Base-by-base conservation (phyloP, 2,888 invertebrate genomes). In the Tyria jacobaeae region DNA sequence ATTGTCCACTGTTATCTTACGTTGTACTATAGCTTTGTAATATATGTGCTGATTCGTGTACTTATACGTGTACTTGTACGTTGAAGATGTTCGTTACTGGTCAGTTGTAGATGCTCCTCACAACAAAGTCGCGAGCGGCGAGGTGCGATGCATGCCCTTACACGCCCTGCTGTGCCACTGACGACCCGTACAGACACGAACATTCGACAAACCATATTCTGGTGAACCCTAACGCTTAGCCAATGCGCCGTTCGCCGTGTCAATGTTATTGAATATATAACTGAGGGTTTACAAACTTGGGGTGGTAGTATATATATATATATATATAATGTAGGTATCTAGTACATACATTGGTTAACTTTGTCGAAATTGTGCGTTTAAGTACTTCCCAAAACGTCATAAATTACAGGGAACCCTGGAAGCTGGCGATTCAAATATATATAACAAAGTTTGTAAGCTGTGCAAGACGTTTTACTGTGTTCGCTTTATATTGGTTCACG, bases 11-110 rank as follows among this genome's bases (percentile, higher is more conserved):
- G 44, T 12, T 21, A 31, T 37, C 41, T 48, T 57, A 15, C 15
- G 60, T 65, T 69, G 66, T 63, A 73, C 50, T 53, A 58, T 64
- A 69, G 66, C 72, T 71, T 64, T 77, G 70, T 77, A 71, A 68
- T 55, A 62, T 68, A 64, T 60, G 64, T 58, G 60, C 62, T 60
- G 70, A 70, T 68, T 64, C 64, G 48, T 73, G 72, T 76, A 70
- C 66, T 78, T 76, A 74, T 72, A 50, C 31, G 70, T 73, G 63
- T 60, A 52, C 64, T 57, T n/a, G n/a, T n/a, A n/a, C 68, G 60
- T 60, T 65, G 68, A 72, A 76, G 68, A 69, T 70, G 70, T 59
- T 24, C 61, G 41, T 66, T 60, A 60, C 59, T 41, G 58, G 51
- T 64, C 47, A 17, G 53, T 63, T 71, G 50, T 27, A 14, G 34